These are phyloP conservation scores for Dolomedes plantarius DNA, from an alignment of 2,888 invertebrate genomes.

Conservation along the genomic window DNA sequence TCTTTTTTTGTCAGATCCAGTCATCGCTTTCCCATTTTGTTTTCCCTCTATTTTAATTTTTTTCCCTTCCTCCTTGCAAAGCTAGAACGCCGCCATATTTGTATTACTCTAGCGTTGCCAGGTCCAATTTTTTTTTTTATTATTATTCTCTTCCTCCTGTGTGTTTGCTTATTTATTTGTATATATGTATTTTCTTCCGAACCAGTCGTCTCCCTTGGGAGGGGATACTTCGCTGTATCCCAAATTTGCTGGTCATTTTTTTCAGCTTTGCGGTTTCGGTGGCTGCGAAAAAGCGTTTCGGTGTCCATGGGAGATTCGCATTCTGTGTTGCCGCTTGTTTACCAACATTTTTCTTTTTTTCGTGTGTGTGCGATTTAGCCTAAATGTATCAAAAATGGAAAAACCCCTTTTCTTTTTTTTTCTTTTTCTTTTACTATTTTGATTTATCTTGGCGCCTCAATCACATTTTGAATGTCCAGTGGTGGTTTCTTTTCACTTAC, in stretches of 20 bases:
- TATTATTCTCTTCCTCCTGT: background rate
- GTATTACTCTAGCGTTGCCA: conserved; percentile 29
- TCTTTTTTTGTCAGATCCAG: conserved; percentile 61
- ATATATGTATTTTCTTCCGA: conserved; percentile 53
- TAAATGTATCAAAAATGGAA: conserved; percentile 27
- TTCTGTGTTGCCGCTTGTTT: conserved; percentile 44
- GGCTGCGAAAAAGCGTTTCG: conserved; percentile 44
- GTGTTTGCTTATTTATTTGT: conserved; percentile 44
- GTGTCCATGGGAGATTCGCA: conserved; percentile 58
- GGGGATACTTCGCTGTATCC: background rate
- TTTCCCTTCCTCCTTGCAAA: conserved; percentile 11
- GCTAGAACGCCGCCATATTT: conserved; percentile 36
- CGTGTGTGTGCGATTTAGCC: conserved; percentile 19
- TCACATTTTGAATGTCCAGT: conserved; percentile 64
- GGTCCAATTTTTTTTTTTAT: conserved; percentile 28
- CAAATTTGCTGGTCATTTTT: conserved; percentile 64
- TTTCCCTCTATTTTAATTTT: conserved; percentile 40
- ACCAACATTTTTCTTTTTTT: conserved; percentile 14
- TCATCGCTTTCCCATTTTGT: conserved; percentile 63
- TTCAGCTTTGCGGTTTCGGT: conserved; percentile 45
- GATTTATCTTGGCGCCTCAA: conserved; percentile 29
- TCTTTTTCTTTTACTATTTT: background rate
- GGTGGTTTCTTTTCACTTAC: background rate
- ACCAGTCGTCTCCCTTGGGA: background rate
- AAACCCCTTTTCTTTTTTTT: background rate